These are phyloP conservation scores for Agrochola lota DNA, from an alignment of 2,888 invertebrate genomes.

Conservation along the genomic window DNA sequence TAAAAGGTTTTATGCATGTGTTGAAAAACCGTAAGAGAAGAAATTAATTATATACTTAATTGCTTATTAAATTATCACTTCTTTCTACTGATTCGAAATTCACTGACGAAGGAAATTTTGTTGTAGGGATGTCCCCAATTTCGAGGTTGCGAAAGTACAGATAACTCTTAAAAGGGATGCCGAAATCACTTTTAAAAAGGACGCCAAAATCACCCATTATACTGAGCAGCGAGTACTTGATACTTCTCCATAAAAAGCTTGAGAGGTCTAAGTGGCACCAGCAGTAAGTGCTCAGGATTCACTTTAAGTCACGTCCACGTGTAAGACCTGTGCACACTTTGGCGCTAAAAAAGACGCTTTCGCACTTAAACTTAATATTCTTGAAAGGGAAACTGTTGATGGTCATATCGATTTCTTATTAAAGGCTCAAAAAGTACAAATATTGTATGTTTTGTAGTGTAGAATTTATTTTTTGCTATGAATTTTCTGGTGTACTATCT, in stretches of 20 bases:
- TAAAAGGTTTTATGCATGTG: not conserved
- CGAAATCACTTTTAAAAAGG: conserved; percentile 11
- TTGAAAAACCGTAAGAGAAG: not conserved
- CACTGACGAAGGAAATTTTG: too few relatives aligned
- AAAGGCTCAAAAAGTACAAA: too few relatives aligned
- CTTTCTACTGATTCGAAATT: not conserved
- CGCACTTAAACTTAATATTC: not conserved
- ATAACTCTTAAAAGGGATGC: not conserved
- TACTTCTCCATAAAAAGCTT: not conserved
- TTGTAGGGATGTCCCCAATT: not conserved
- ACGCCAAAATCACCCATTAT: conserved; percentile 1
- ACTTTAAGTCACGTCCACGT: conserved; percentile 10
- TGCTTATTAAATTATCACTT: not conserved
- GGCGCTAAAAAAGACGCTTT: not conserved
- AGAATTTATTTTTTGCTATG: too few relatives aligned
- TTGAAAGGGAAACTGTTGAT: not conserved
- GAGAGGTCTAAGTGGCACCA: conserved; percentile 18
- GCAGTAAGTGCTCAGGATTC: conserved; percentile 13
- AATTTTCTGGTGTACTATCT: too few relatives aligned
- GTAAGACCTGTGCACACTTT: not conserved
- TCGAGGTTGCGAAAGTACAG: not conserved
- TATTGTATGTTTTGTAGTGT: too few relatives aligned
- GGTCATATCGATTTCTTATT: not conserved
- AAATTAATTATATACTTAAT: too few relatives aligned
- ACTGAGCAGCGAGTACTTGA: conserved; percentile 11